phyloP scores from a whole-genome alignment of 1,140 invertebrate genomes.

The Diachasma alloeum region DNA sequence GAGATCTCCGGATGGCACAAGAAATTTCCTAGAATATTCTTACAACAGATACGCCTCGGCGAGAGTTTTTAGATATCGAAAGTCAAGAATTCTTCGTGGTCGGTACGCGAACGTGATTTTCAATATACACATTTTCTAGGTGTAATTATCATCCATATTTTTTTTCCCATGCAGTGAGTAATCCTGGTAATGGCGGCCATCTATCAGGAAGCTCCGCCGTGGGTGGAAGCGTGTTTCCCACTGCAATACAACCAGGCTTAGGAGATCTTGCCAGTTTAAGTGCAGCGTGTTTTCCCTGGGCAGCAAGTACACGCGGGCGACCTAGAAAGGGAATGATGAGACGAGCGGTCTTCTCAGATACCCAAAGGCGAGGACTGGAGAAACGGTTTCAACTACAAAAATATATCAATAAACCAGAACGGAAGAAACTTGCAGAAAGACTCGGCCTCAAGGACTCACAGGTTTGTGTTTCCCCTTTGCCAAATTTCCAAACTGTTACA shows the following conservation, averaged over 20 bases:
- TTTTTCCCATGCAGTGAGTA: slow-evolving; percentile 29
- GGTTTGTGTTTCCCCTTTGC: slow-evolving; percentile 62
- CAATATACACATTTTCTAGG: no score
- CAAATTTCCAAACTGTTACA: background rate
- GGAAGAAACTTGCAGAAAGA: slow-evolving; percentile 95
- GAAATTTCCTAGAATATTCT: no score
- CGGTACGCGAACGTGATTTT: no score
- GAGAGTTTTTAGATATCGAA: no score
- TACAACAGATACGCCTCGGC: no score
- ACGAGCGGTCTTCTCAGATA: slow-evolving; percentile 89
- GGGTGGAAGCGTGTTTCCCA: slow-evolving; percentile 70
- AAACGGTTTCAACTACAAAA: slow-evolving; percentile 96
- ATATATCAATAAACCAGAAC: slow-evolving; percentile 97
- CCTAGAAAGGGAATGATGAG: slow-evolving; percentile 94
- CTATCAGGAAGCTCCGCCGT: slow-evolving; percentile 58
- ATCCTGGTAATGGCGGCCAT: slow-evolving; percentile 51
- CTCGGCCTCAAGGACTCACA: slow-evolving; percentile 94
- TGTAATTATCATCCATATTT: background rate
- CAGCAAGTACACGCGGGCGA: slow-evolving; percentile 79
- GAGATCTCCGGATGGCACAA: no score
- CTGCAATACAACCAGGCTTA: slow-evolving; percentile 51
- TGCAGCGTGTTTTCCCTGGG: slow-evolving; percentile 76
- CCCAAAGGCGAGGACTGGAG: slow-evolving; percentile 93
- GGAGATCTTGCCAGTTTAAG: slow-evolving; percentile 55
- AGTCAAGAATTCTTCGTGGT: no score